Base-by-base conservation (phyloP, 2,797 vertebrate genomes). In the Huso huso region DNA sequence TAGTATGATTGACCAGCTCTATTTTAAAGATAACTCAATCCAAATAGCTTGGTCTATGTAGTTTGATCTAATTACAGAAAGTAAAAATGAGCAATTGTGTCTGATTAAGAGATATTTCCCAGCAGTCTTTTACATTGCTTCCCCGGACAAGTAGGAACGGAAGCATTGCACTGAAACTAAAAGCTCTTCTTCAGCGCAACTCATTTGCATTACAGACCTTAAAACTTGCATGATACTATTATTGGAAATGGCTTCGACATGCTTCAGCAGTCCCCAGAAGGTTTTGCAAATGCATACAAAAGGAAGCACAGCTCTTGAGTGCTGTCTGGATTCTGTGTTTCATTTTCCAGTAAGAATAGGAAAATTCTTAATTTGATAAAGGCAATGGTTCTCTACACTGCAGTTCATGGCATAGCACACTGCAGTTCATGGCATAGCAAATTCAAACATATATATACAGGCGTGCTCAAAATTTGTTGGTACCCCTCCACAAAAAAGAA, bases 341-440 rank as follows among this genome's bases (percentile, higher is more conserved):
- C 51, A 10, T 11, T 13, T 51, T 66, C 13, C 9, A 9, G 48
- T 6, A 23, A 61, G 64, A 23, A 58, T 48, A 57, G 37, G 57
- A 48, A 66, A 37, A 51, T 15, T 12, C 57, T 15, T 48, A 51
- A 61, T 66, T 66, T 51, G 13, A 8, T 9, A 48, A 23, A 50
- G 57, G 48, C 58, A 65, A 51, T 50, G 62, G 64, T 48, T 55
- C 49, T 15, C 64, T 15, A 48, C 50, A 51, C 51, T 48, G 37
- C 23, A n/a, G 49, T 60, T 61, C 63, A 49, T 18, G 15, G 15
- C n/a, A n/a, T n/a, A n/a, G n/a, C n/a, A 48, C 50, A 51, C 51
- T 48, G 37, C 23, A n/a, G 49, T 60, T 61, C 63, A 49, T 18
- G 15, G 15, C 66, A 66, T 63, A 70, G 60, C 61, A 52, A 55